Base-by-base conservation (phyloP, 2,113 vertebrate species). In the Mastomys natalensis region DNA sequence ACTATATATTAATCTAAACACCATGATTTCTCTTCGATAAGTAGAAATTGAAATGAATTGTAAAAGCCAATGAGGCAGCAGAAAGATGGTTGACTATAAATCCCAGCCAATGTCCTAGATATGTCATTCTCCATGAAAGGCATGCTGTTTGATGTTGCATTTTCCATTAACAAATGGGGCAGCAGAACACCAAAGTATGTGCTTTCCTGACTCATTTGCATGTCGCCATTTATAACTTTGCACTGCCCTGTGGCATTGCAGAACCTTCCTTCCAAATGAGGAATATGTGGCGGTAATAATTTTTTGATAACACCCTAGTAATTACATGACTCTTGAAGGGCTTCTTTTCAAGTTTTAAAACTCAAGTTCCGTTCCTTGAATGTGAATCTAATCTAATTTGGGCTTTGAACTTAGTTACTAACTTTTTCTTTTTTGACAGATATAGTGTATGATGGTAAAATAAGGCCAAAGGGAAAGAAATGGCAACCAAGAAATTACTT, bases 271-370 rank as follows among this genome's bases (percentile, higher is more conserved):
- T 88, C 90, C 81, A 96, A 82, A 43, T 96, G 98, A 12, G 0
- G 87, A 98, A 93, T 55, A 96, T 96, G 87, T 53, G 96, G 87
- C 58, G 86, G 73, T 94, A 97, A 98, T 82, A 95, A 94, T 96
- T 98, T 98, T 98, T 98, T 97, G 4, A 93, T 97, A 97, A 96
- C 1, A 19, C 96, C 31, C 10, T 93, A 91, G 91, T 97, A 97
- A 98, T 98, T 98, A 97, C 77, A 94, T 97, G 91, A 96, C 70
- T 92, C 51, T 98, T 95, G 80, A 98, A 98, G 93, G 97, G 88
- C 91, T 97, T 80, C 87, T 97, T 96, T 97, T 93, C 87, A 97
- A 94, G 96, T 97, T 97, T 89, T 88, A 97, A 97, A 98, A 87
- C 72, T 97, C 97, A 96, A 95, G 37, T 94, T 96, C 58, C 24